These are phyloP conservation scores for Sparus aurata DNA, from an alignment of 2,797 vertebrate genomes.

Conservation along the genomic window DNA sequence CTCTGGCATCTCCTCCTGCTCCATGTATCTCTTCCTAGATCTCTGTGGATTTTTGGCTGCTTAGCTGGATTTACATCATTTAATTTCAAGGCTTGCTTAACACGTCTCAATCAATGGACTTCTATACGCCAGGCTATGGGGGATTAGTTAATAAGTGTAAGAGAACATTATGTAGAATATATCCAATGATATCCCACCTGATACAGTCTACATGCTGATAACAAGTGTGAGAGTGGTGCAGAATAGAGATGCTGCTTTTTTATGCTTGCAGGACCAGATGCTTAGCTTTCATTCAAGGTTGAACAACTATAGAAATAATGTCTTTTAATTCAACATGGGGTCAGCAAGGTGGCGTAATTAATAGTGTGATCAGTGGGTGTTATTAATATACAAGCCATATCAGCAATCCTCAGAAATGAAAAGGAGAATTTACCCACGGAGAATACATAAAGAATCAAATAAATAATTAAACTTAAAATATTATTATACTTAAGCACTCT, in stretches of 20 bases:
- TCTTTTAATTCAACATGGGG: not conserved
- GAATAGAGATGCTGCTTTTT: conserved; percentile 37
- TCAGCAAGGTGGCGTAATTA: not conserved
- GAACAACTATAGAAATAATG: not conserved
- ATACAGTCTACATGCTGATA: conserved; percentile 59
- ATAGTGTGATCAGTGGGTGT: not conserved
- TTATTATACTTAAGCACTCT: not conserved
- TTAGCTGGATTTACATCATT: conserved; percentile 72
- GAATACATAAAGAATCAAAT: not conserved
- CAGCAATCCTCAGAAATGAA: not conserved
- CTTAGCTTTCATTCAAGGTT: conserved; percentile 13
- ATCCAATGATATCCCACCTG: conserved; percentile 51
- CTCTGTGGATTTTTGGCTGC: conserved; percentile 64
- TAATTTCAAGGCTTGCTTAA: conserved; percentile 77
- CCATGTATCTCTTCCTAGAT: conserved; percentile 51
- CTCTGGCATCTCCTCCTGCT: conserved; percentile 53
- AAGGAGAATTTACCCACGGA: not conserved
- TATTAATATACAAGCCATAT: conserved; percentile 2
- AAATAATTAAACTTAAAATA: not conserved
- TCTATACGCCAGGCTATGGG: conserved; percentile 43
- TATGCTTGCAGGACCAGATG: conserved; percentile 11
- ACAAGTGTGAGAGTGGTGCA: conserved; percentile 24
- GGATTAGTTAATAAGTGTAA: conserved; percentile 63
- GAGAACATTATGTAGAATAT: conserved; percentile 60
- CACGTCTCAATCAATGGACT: conserved; percentile 66